phyloP scores from a whole-genome alignment of 2,797 vertebrate species.

The Buphagus erythrorhynchus region DNA sequence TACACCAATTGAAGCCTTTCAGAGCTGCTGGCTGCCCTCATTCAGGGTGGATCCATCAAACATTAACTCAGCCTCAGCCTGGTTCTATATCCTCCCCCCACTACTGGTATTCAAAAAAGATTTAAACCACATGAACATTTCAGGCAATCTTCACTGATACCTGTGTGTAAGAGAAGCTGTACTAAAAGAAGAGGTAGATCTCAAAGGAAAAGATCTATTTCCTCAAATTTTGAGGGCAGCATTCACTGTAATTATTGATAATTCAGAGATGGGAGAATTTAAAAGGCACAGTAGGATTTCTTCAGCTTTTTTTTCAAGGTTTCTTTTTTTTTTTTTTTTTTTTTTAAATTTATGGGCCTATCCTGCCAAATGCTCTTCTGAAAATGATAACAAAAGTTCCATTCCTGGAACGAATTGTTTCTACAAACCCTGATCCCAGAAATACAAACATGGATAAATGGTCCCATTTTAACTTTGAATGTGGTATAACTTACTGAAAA shows the following conservation, averaged over 20 bases:
- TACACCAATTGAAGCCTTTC: background rate
- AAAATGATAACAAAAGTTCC: slow-evolving; percentile 60
- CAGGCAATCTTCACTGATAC: background rate
- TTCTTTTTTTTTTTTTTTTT: no score
- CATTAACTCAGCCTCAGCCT: background rate
- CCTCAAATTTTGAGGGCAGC: background rate
- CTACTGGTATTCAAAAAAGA: background rate
- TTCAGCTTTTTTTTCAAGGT: background rate
- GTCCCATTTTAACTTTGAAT: slow-evolving; percentile 61
- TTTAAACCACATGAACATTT: background rate
- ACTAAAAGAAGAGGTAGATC: background rate
- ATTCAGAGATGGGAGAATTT: background rate
- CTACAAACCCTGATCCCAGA: slow-evolving; percentile 61
- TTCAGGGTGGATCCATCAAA: background rate
- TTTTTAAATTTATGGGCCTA: background rate
- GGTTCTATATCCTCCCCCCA: background rate
- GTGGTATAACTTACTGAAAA: slow-evolving; percentile 60
- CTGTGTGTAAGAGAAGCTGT: background rate
- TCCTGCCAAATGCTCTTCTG: slow-evolving; percentile 45
- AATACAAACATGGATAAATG: slow-evolving; percentile 70
- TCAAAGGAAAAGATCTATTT: background rate
- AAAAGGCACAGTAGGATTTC: background rate
- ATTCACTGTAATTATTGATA: background rate
- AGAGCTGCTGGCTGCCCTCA: background rate
- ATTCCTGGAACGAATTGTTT: slow-evolving; percentile 66